phyloP scores from a whole-genome alignment of 2,113 vertebrate genomes.

The Chunga burmeisteri region DNA sequence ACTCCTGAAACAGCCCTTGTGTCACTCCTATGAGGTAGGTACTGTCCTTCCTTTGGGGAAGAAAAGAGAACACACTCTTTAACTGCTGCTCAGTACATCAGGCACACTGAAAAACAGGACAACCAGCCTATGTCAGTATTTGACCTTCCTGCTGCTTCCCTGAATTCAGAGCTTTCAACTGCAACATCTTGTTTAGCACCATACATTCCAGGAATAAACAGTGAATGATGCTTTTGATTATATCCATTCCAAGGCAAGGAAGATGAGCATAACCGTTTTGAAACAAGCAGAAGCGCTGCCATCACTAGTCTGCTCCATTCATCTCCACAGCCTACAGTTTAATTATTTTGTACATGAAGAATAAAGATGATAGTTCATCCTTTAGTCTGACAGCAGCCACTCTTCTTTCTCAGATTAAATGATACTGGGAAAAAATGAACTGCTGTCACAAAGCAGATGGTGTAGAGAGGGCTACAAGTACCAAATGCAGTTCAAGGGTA shows the following conservation, averaged over 20 bases:
- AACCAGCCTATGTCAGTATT: neutral
- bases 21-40: slow-evolving; percentile 48
- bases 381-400: neutral
- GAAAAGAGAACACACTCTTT: neutral
- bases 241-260: neutral
- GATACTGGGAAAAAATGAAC: neutral
- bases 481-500: neutral
- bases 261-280: neutral
- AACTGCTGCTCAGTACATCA: neutral
- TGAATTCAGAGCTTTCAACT: neutral
- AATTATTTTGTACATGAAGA: neutral
- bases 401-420: neutral
- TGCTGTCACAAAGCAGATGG: neutral
- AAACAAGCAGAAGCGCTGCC: neutral
- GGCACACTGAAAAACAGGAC: neutral
- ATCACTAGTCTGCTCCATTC: neutral
- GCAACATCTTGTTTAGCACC: neutral
- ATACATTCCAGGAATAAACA: neutral
- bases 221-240: neutral
- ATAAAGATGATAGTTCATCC: neutral
- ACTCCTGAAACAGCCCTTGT: slow-evolving; percentile 22
- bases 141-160: neutral
- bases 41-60: neutral
- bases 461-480: neutral
- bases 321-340: neutral